A percentile compares a stretch with the other conserved stretches of the same genome.
Evolutionary conservation across 2,888 invertebrate genomes (phyloP).

Genomic region (Melieria crassipennis): DNA sequence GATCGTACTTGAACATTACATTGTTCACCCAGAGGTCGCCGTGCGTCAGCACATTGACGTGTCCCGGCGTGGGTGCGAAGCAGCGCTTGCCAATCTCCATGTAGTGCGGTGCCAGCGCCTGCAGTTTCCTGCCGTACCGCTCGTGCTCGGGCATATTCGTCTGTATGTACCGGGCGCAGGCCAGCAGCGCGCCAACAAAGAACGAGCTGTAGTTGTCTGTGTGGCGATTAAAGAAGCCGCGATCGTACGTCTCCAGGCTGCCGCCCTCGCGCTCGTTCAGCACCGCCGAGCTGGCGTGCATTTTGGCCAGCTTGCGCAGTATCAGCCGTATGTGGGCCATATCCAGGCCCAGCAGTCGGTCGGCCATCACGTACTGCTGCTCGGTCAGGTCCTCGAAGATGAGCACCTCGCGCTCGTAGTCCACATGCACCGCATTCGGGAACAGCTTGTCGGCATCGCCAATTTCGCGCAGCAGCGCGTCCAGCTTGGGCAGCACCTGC

Average conservation of each 20-base stretch:
- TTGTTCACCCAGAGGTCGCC: conserved; percentile 65
- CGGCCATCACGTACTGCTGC: conserved; percentile 56
- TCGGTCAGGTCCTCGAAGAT: conserved; percentile 61
- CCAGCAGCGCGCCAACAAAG: conserved; percentile 56
- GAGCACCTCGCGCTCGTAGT: conserved; percentile 53
- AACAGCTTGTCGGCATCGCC: conserved; percentile 55
- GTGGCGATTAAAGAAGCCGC: conserved; percentile 61
- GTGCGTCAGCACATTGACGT: conserved; percentile 61
- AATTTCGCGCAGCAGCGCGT: conserved; percentile 50
- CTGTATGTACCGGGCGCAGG: conserved; percentile 56
- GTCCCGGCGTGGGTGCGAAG: conserved; percentile 50
- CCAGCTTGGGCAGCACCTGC: conserved; percentile 58
- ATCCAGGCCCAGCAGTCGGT: conserved; percentile 62
- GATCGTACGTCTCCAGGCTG: conserved; percentile 55
- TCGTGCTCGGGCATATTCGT: conserved; percentile 46
- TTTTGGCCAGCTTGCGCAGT: conserved; percentile 65
- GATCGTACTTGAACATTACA: conserved; percentile 62
- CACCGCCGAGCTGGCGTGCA: conserved; percentile 68
- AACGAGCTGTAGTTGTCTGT: conserved; percentile 58
- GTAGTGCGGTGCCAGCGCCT: conserved; percentile 53
- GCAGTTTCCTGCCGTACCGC: conserved; percentile 55
- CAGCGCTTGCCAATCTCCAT: conserved; percentile 60
- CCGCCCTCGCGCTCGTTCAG: conserved; percentile 60
- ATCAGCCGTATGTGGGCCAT: conserved; percentile 64
- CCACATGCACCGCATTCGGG: conserved; percentile 56